Conservation (phyloP, 2,113 vertebrate species). For the Picathartes gymnocephalus region DNA sequence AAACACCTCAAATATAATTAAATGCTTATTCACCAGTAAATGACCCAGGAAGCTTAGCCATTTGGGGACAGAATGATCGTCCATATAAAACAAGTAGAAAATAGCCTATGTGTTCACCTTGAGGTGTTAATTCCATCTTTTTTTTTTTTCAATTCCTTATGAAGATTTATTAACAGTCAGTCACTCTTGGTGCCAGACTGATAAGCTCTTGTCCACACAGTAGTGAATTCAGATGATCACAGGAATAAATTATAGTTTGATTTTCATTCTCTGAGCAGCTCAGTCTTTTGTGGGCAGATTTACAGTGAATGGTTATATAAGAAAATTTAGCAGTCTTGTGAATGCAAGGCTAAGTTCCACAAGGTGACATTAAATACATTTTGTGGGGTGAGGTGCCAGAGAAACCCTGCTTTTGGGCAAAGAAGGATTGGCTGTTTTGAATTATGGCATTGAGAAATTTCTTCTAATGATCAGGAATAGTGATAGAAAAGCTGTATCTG, state of each 20-base stretch:
- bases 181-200: neutral
- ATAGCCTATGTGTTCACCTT: neutral
- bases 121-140: neutral
- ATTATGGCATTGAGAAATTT: neutral
- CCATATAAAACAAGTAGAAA: neutral
- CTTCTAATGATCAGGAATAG: neutral
- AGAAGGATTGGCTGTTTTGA: neutral
- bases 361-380: neutral
- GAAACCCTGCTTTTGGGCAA: neutral
- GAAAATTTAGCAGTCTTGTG: neutral
- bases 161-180: neutral
- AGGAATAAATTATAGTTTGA: neutral
- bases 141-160: neutral
- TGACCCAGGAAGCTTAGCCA: neutral
- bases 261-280: neutral
- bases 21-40: neutral
- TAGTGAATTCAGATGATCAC: neutral
- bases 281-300: neutral
- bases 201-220: neutral
- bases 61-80: neutral
- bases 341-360: neutral
- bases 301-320: neutral
- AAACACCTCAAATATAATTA: neutral
- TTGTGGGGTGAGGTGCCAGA: neutral
- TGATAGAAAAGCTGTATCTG: neutral